These are phyloP conservation scores for Cnemophilus loriae DNA, from an alignment of 2,113 vertebrate species.

Conservation along the genomic window DNA sequence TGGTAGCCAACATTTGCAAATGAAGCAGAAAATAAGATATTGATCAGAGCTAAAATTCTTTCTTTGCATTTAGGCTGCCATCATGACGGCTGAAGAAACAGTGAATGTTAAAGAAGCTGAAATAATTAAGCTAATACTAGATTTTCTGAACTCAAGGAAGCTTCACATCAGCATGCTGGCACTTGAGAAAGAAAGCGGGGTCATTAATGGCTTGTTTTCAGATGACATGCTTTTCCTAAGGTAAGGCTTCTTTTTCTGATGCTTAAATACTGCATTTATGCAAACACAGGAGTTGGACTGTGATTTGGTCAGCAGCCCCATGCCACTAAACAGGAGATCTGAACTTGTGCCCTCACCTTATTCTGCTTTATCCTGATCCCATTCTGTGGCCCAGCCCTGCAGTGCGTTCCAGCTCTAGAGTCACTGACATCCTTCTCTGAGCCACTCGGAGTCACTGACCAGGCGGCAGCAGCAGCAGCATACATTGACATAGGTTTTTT, in stretches of 20 bases:
- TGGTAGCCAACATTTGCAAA: neutral
- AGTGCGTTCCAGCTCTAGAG: neutral
- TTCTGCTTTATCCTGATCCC: neutral
- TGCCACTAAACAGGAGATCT: neutral
- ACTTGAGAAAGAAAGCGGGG: constrained; percentile 94
- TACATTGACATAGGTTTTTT: neutral
- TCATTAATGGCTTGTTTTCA: constrained; percentile 97
- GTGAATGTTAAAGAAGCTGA: constrained; percentile 96
- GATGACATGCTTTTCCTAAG: constrained; percentile 99
- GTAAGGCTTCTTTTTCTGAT: constrained; percentile 60
- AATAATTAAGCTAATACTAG: constrained; percentile 95
- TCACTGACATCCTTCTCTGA: neutral
- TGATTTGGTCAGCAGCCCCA: neutral
- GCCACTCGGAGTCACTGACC: neutral
- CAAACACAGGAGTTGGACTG: neutral
- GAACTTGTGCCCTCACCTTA: neutral
- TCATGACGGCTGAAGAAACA: constrained; percentile 96
- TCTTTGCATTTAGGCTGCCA: constrained; percentile 66
- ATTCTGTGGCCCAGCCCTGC: neutral
- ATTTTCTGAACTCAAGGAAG: constrained; percentile 94
- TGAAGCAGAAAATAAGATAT: neutral
- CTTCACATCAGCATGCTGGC: constrained; percentile 98
- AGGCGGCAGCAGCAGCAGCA: neutral
- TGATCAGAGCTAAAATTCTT: neutral
- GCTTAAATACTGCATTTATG: neutral